A percentile compares a stretch with the other conserved stretches of the same genome.
Conservation (phyloP, 2,888 invertebrate genomes). For the Drosophila mettleri region DNA sequence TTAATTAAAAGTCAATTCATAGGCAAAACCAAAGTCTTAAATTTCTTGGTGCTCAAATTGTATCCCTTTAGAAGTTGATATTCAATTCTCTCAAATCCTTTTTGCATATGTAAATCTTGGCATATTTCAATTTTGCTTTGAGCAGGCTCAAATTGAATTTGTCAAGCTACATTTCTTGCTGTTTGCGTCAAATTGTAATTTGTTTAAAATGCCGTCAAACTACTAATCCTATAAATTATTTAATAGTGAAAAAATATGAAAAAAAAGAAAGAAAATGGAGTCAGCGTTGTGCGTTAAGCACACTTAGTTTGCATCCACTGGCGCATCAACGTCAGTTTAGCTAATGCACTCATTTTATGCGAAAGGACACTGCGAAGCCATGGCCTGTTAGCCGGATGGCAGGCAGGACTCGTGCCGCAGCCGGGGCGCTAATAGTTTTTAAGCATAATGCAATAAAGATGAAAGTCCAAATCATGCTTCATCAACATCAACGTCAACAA, state of each 20-base stretch:
- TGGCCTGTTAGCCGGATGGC: not conserved
- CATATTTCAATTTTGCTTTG: not conserved
- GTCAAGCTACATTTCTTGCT: not conserved
- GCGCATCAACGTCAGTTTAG: constrained; percentile 61
- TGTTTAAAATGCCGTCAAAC: constrained; percentile 12
- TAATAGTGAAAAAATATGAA: constrained; percentile 36
- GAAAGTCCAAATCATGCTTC: constrained; percentile 80
- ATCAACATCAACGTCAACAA: constrained; percentile 81
- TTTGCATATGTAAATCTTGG: constrained; percentile 1
- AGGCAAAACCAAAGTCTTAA: too few relatives aligned
- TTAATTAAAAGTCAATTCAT: constrained; percentile 4
- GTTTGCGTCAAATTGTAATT: constrained; percentile 4
- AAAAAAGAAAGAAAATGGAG: constrained; percentile 34
- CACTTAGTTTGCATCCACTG: constrained; percentile 23
- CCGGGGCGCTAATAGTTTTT: constrained; percentile 77
- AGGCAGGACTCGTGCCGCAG: constrained; percentile 31
- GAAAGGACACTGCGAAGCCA: constrained; percentile 18
- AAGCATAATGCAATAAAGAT: constrained; percentile 81
- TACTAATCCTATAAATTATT: constrained; percentile 63
- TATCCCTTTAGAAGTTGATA: not conserved
- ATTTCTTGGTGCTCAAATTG: not conserved
- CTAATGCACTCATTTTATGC: constrained; percentile 61
- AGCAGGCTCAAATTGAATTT: constrained; percentile 4
- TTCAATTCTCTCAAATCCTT: not conserved
- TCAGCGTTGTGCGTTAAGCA: constrained; percentile 28